Evolutionary conservation across 1,140 invertebrate genomes (phyloP).

Genomic region (Heliothis subflexa): DNA sequence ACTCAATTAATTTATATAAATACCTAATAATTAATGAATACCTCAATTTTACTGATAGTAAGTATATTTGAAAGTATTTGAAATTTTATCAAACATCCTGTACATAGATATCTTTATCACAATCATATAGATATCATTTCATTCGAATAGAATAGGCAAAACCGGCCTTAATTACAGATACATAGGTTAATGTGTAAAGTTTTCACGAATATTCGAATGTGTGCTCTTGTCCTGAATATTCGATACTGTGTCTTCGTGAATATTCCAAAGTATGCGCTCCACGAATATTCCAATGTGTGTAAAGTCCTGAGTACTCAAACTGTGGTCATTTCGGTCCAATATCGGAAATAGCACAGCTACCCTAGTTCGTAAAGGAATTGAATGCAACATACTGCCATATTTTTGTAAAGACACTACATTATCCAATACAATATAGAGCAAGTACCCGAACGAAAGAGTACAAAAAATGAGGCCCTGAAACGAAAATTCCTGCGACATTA

Average conservation of each 20-base stretch:
- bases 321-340: conserved; percentile 64
- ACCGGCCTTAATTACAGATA: conserved; percentile 76
- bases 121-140: conserved; percentile 62
- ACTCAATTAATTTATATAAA: conserved; percentile 56
- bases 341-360: conserved; percentile 54
- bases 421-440: conserved; percentile 51
- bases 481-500: conserved; percentile 21
- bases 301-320: conserved; percentile 42
- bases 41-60: conserved; percentile 70
- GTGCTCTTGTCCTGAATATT: conserved; percentile 47
- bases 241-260: conserved; percentile 28
- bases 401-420: conserved; percentile 69
- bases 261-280: conserved; percentile 28
- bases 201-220: conserved; percentile 58
- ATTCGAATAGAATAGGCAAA: conserved; percentile 80
- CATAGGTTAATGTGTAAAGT: conserved; percentile 67
- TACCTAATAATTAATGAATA: conserved; percentile 68
- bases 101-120: conserved; percentile 64
- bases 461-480: conserved; percentile 49
- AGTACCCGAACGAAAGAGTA: conserved; percentile 50
- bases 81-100: conserved; percentile 78
- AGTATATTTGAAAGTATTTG: conserved; percentile 58
- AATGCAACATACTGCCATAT: conserved; percentile 83
- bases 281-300: conserved; percentile 45
- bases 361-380: conserved; percentile 81